Evolutionary conservation across 2,797 vertebrate species (phyloP), one percentile per base, ranked within the genome.

Genomic region (Adelosebastes latens): DNA sequence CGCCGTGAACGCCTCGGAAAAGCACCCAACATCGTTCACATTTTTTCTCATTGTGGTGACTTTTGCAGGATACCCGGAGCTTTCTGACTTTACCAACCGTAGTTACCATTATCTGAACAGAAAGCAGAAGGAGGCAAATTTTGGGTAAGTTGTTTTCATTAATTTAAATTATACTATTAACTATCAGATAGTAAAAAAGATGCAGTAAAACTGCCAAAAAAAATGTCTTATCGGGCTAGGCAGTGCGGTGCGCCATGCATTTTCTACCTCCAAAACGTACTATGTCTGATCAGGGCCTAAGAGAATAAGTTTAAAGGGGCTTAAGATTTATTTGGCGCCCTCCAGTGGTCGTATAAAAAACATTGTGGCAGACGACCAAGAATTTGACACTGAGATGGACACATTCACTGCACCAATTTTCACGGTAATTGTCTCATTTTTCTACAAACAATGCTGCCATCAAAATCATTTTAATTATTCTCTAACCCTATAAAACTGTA

Each of bases 41-140:
- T 42, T 46, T 46, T 27, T 27, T 25, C 1, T 59, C 25, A 18
- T 8, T 8, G 56, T 27, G 56, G 25, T 25, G 56, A 58, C 56
- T 60, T 29, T 60, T 9, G 29, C 59, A 11, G 59, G 59, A 60
- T 60, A 18, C 3, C 16, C 16, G 0, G 0, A 49, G 18, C 18
- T 49, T 18, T 49, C 0, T 49, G 16, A 49, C 16, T 46, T 46
- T 20, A 20, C 46, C 46, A 49, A 49, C 0, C 46, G 0, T 49
- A 49, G 16, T 49, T 49, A 20, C 46, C 46, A 49, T 0, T 0
- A 49, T 49, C 18, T 49, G 7, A 49, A 49, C 18, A 49, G 18
- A 20, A 49, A 49, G 20, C 46, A 20, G 16, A 18, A 49, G 46
- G 46, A 20, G 42, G 16, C 42, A 49, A 20, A 49, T 49, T 18